A percentile compares a stretch with the other conserved stretches of the same genome.
Evolutionary conservation across 2,888 invertebrate genomes (phyloP).

Genomic region (Chymomyza caudatula): DNA sequence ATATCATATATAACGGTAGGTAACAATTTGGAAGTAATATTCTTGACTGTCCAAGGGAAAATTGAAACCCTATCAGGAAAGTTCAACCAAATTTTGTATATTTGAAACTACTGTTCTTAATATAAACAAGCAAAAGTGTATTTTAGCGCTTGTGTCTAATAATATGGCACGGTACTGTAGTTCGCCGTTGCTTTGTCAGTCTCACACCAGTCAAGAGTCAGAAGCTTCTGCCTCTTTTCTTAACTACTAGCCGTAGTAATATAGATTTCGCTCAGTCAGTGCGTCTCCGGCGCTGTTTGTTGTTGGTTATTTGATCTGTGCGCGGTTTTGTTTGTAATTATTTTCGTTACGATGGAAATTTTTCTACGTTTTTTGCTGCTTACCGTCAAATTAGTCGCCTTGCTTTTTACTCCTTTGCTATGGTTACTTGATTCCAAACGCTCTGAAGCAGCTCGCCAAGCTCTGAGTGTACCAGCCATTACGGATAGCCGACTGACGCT

Average conservation of each 20-base stretch:
- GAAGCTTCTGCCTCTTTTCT: neutral
- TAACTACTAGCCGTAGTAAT: neutral
- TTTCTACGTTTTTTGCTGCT: constrained; percentile 54
- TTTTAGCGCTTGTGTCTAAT: no score
- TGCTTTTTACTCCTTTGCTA: constrained; percentile 27
- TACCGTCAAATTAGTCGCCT: constrained; percentile 37
- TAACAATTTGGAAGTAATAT: no score
- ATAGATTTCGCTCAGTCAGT: neutral
- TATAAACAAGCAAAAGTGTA: no score
- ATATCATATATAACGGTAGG: no score
- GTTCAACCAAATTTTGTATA: no score
- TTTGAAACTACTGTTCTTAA: no score
- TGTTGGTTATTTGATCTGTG: neutral
- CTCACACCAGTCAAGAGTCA: no score
- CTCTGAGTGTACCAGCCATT: constrained; percentile 46
- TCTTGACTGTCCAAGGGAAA: no score
- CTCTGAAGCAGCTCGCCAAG: neutral
- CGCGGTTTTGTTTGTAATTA: neutral
- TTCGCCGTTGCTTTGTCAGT: neutral
- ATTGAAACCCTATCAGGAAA: no score
- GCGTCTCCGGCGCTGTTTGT: neutral
- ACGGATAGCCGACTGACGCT: constrained; percentile 46
- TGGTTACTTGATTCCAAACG: constrained; percentile 5
- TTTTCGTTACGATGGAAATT: constrained; percentile 56
- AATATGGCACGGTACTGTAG: neutral